Base-by-base conservation (phyloP, 2,113 vertebrate species). In the Macaca nemestrina region DNA sequence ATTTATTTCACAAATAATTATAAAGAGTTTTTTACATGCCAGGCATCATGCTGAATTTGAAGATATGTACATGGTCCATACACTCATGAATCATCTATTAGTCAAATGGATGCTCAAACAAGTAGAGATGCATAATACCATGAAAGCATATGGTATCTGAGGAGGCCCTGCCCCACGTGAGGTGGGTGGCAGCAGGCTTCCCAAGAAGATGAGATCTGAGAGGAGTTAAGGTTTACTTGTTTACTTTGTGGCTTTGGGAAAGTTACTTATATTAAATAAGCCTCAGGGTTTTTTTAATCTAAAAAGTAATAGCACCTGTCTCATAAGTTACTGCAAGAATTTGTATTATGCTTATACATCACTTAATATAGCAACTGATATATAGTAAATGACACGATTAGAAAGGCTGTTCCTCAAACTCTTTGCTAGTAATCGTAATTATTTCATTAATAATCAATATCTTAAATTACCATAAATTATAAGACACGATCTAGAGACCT, bases 181-280 rank as follows among this genome's bases (percentile, higher is more conserved):
- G 30, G 8, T 3, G 17, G 5, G 2, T 13, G 64, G 20, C 12
- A 16, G 20, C 32, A 91, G 67, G 61, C 12, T 79, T 81, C 11
- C 40, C 12, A 78, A 64, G 23, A 25, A 95, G 18, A 8, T n/a
- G 22, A 64, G 6, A 78, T 43, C 23, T 59, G 2, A 88, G 32
- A 76, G 8, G 52, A 48, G 0, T 25, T 52, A 84, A 83, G 70
- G 1, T 20, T 16, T 85, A 22, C 14, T 68, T 75, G 1, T 52
- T 89, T 81, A 5, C 45, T 50, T 23, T 61, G 5, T 64, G n/a
- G 30, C 40, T 84, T 84, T 22, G 18, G 38, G n/a, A 61, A 92
- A 82, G 38, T 72, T 96, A 85, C 18, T 91, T 32, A 80, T 20
- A 68, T 70, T 84, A 80, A 95, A 25, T 59, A 90, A 93, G 30